Conservation (phyloP, 64 coral and sea anemone genomes). For the Pocillopora damicornis region DNA sequence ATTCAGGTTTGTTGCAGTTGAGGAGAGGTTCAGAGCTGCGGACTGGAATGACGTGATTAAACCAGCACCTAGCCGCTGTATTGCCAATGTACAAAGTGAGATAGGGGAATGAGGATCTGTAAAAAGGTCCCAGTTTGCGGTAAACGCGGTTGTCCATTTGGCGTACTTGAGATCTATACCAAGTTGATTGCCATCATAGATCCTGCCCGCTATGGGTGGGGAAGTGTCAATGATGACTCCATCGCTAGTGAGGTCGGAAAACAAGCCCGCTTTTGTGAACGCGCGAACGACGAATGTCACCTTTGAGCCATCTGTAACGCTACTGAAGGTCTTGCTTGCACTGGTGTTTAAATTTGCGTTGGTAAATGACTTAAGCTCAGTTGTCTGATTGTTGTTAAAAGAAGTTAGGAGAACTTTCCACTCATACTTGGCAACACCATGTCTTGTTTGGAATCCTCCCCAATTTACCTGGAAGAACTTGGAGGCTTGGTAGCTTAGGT, state of each 20-base stretch:
- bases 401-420: constrained; percentile 41
- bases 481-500: constrained; percentile 58
- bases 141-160: constrained; percentile 59
- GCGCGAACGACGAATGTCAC: constrained; percentile 51
- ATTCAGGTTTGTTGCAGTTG: constrained; percentile 27
- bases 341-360: constrained; percentile 38
- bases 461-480: constrained; percentile 50
- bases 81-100: constrained; percentile 36
- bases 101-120: constrained; percentile 55
- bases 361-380: constrained; percentile 39
- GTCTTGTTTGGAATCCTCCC: constrained; percentile 59
- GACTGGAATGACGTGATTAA: constrained; percentile 42
- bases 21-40: constrained; percentile 8
- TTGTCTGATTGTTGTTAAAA: constrained; percentile 20
- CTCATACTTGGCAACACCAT: constrained; percentile 54
- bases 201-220: no score
- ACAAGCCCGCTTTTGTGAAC: constrained; percentile 51
- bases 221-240: no score
- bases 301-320: constrained; percentile 63
- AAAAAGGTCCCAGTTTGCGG: constrained; percentile 68
- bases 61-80: constrained; percentile 36
- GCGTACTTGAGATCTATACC: constrained; percentile 48
- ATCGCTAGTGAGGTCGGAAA: no score
- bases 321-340: constrained; percentile 17
- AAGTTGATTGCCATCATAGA: not conserved